Evolutionary conservation across 2,888 invertebrate genomes (phyloP).

Genomic region (Trichogramma dendrolimi): DNA sequence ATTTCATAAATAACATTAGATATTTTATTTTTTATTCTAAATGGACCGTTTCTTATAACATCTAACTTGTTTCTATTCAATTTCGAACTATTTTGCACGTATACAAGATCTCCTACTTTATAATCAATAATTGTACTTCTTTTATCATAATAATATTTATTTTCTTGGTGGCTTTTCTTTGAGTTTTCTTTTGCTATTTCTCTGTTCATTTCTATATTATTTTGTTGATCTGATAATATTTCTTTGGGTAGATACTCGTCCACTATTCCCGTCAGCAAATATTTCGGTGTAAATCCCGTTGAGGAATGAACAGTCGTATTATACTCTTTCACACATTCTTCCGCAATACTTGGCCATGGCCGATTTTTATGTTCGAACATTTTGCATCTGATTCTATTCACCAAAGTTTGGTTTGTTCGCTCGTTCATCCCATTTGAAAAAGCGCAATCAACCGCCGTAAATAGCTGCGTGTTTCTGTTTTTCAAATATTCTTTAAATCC

Average conservation of each 20-base stretch:
- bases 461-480: constrained; percentile 33
- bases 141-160: constrained; percentile 29
- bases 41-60: constrained; percentile 23
- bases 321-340: constrained; percentile 34
- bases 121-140: constrained; percentile 16
- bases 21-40: constrained; percentile 28
- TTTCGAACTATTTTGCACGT: constrained; percentile 26
- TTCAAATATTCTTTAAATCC: constrained; percentile 35
- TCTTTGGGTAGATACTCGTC: constrained; percentile 24
- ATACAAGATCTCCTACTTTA: constrained; percentile 27
- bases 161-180: constrained; percentile 25
- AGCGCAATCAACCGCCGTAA: constrained; percentile 34
- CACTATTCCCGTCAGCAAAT: constrained; percentile 33
- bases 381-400: constrained; percentile 39
- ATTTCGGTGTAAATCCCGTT: constrained; percentile 32
- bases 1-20: constrained; percentile 24
- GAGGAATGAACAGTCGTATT: constrained; percentile 35
- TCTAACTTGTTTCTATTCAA: constrained; percentile 28
- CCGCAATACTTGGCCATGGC: constrained; percentile 36
- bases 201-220: constrained; percentile 30
- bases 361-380: constrained; percentile 33
- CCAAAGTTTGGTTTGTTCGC: constrained; percentile 28
- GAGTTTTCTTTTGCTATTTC: constrained; percentile 32
- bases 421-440: constrained; percentile 32
- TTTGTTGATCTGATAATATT: constrained; percentile 27